Conservation (phyloP, 2,797 vertebrate genomes). For the Onychomys leucogaster region DNA sequence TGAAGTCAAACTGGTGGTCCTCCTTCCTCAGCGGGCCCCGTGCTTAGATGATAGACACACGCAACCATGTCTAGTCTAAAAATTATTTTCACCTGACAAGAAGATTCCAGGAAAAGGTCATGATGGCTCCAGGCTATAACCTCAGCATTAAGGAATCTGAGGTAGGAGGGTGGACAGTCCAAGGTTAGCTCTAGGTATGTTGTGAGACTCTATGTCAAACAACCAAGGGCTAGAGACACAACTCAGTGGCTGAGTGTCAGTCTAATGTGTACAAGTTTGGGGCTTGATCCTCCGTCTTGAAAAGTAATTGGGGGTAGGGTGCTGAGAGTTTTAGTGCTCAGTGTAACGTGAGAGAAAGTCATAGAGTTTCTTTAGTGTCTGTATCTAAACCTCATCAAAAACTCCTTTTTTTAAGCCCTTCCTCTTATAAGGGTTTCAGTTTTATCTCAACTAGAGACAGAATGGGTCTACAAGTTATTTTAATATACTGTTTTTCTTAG, state of each 20-base stretch:
- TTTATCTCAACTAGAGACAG: neutral
- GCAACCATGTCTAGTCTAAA: neutral
- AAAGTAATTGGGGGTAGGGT: too few relatives aligned
- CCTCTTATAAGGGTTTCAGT: neutral
- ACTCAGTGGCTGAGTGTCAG: neutral
- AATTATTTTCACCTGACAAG: neutral
- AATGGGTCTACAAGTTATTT: neutral
- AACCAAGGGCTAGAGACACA: neutral
- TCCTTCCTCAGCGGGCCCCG: neutral
- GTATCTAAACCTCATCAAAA: neutral
- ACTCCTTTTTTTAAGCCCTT: slow-evolving; percentile 16
- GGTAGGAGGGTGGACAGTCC: neutral
- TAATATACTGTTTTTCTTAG: neutral
- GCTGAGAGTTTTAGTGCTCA: neutral
- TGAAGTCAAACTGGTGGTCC: neutral
- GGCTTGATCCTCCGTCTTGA: neutral
- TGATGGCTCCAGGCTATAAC: neutral
- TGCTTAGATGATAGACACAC: neutral
- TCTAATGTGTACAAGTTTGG: neutral
- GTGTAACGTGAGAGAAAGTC: neutral
- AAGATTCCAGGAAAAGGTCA: neutral
- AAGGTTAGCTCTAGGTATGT: neutral
- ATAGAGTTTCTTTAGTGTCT: neutral
- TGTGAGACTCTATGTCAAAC: neutral
- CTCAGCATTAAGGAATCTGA: neutral